Evolutionary conservation across 2,113 vertebrate species (phyloP).

Genomic region (Bufo bufo): DNA sequence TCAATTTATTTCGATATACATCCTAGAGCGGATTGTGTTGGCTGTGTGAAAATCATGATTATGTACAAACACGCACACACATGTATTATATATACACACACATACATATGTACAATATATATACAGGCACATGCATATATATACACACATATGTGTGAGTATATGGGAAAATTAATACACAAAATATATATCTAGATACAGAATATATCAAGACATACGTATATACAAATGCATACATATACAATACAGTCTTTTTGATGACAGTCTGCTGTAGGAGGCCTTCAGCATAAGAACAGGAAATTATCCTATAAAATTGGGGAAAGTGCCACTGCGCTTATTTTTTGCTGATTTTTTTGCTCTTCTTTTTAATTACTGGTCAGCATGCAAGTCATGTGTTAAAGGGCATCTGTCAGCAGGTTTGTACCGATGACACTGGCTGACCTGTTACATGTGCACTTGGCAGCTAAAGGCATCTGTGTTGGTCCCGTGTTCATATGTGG

Average conservation of each 20-base stretch:
- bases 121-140: slow-evolving; percentile 70
- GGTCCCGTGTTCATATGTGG: too few relatives aligned
- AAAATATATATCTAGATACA: slow-evolving; percentile 32
- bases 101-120: slow-evolving; percentile 60
- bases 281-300: background rate
- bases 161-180: slow-evolving; percentile 39
- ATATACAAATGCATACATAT: slow-evolving; percentile 69
- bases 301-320: background rate
- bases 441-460: too few relatives aligned
- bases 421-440: too few relatives aligned
- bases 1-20: slow-evolving; percentile 53
- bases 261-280: slow-evolving; percentile 61
- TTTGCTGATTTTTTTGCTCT: background rate
- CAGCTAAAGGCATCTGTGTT: too few relatives aligned
- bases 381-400: background rate
- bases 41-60: slow-evolving; percentile 44
- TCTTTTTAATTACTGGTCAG: background rate
- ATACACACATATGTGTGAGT: slow-evolving; percentile 63
- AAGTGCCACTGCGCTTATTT: background rate
- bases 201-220: slow-evolving; percentile 55
- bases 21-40: slow-evolving; percentile 44
- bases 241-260: slow-evolving; percentile 65
- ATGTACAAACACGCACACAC: slow-evolving; percentile 49
- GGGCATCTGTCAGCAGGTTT: too few relatives aligned
- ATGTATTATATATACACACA: slow-evolving; percentile 17